Conservation (phyloP, 2,888 invertebrate genomes). For the Pseudoips prasinana region DNA sequence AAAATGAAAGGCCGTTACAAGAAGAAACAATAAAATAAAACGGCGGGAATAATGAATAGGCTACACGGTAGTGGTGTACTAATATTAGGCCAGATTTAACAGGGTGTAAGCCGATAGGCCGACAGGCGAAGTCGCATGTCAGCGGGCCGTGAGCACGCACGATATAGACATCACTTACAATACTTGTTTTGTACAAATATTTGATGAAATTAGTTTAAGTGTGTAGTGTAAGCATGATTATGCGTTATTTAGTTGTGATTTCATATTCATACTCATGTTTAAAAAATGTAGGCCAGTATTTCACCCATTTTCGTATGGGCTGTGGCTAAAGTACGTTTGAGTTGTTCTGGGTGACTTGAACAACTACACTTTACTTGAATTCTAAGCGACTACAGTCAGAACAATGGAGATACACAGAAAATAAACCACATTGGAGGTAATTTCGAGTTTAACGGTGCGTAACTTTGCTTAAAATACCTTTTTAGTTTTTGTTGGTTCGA, state of each 20-base stretch:
- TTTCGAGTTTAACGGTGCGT: too few relatives aligned
- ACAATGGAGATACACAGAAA: too few relatives aligned
- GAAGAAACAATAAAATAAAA: conserved; percentile 70
- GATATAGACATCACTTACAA: conserved; percentile 66
- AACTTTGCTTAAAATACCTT: too few relatives aligned
- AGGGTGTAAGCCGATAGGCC: conserved; percentile 76
- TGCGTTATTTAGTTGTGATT: conserved; percentile 9
- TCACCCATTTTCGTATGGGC: too few relatives aligned
- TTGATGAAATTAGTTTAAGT: conserved; percentile 42
- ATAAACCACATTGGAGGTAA: too few relatives aligned
- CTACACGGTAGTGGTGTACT: conserved; percentile 49
- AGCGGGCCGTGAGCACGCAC: conserved; percentile 45
- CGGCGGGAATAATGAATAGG: conserved; percentile 69
- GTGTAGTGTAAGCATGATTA: conserved; percentile 17
- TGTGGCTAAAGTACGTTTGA: too few relatives aligned
- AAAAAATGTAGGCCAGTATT: too few relatives aligned
- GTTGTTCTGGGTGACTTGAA: too few relatives aligned
- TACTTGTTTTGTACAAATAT: conserved; percentile 47
- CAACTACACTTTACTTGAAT: too few relatives aligned
- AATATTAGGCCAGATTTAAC: conserved; percentile 77
- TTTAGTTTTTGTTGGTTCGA: too few relatives aligned
- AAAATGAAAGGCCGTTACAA: conserved; percentile 50
- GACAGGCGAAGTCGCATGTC: conserved; percentile 74
- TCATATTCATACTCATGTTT: too few relatives aligned
- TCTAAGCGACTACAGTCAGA: too few relatives aligned